These are phyloP conservation scores for Hyalella azteca DNA, from an alignment of 2,888 invertebrate genomes.

Conservation along the genomic window DNA sequence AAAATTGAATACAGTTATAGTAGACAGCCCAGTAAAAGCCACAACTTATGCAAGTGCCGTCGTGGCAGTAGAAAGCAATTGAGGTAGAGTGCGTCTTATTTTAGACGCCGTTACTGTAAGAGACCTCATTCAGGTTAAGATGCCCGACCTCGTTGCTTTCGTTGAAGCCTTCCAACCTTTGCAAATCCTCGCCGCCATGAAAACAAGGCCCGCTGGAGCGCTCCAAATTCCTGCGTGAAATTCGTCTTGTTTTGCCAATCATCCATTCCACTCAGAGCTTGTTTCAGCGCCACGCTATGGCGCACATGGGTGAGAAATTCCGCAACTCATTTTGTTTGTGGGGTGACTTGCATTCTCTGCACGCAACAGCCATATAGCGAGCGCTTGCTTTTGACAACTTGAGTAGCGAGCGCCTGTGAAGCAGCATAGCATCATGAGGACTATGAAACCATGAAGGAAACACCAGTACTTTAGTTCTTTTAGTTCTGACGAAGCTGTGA, in stretches of 20 bases:
- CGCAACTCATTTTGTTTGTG: neutral
- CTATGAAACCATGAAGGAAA: neutral
- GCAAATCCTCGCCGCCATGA: neutral
- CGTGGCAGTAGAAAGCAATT: neutral
- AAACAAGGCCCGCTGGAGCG: neutral
- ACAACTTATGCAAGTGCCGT: neutral
- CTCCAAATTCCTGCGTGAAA: neutral
- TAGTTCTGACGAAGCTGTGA: too few relatives aligned
- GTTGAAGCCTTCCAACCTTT: neutral
- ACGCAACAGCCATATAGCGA: constrained; percentile 16
- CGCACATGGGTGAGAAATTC: neutral
- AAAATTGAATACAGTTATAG: too few relatives aligned
- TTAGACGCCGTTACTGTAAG: neutral
- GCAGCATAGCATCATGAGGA: neutral
- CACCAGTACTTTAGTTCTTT: too few relatives aligned
- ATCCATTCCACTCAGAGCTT: constrained; percentile 23
- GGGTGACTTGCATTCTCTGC: neutral
- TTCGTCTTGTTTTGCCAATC: constrained; percentile 14
- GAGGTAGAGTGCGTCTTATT: neutral
- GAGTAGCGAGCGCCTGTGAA: neutral
- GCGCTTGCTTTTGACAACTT: constrained; percentile 15
- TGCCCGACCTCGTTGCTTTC: neutral
- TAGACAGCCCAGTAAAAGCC: neutral
- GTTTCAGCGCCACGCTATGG: neutral
- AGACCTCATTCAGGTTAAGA: neutral